Percentiles rank a stretch among this genome's conserved stretches.
These are phyloP conservation scores for Leptosomus discolor DNA, from an alignment of 2,113 vertebrate genomes.

Conservation along the genomic window DNA sequence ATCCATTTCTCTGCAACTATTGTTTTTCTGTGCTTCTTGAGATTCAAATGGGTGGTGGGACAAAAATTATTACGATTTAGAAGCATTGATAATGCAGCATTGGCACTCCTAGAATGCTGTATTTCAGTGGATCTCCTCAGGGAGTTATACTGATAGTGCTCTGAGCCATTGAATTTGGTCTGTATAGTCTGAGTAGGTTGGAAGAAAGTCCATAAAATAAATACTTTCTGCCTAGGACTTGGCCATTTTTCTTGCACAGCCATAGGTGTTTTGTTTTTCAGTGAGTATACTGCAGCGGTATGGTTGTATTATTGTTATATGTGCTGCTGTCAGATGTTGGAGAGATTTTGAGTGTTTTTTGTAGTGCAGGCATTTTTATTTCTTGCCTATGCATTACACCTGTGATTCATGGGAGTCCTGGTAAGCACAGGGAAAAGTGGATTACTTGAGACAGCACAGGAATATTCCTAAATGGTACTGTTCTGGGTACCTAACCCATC, in stretches of 20 bases:
- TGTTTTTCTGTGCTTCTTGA: background rate
- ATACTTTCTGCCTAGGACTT: background rate
- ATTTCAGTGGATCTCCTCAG: background rate
- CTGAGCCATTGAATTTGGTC: background rate
- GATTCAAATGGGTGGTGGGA: background rate
- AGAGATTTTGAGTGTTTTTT: background rate
- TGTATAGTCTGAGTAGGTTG: background rate
- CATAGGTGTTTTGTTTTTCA: background rate
- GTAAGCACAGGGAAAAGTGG: background rate
- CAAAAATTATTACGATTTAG: rapidly evolving
- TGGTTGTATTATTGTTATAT: background rate
- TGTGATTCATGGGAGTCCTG: background rate
- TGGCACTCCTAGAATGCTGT: background rate
- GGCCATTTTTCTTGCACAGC: background rate
- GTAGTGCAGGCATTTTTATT: background rate
- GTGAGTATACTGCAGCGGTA: background rate
- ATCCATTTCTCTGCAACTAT: background rate
- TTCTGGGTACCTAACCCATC: background rate
- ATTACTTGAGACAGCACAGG: background rate
- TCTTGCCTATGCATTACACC: background rate
- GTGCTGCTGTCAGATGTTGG: background rate
- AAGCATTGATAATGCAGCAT: background rate
- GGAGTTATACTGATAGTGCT: background rate
- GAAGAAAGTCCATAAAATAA: background rate
- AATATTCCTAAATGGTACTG: background rate